Base-by-base conservation (phyloP, 2,797 vertebrate species). In the Falco berigora region DNA sequence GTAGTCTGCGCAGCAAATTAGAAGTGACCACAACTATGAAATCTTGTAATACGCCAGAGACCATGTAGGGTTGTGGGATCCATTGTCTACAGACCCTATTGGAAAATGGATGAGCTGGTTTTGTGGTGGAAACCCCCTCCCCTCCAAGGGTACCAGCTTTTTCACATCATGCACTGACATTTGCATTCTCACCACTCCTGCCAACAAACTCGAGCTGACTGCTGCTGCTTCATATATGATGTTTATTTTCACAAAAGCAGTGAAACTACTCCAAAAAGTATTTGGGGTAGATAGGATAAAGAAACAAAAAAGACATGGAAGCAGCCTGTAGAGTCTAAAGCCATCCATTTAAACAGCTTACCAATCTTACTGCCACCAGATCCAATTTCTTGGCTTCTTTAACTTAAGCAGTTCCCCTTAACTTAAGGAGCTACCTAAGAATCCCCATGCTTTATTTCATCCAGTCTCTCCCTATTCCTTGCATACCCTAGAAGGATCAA, bases 41-140 rank as follows among this genome's bases (percentile, higher is more conserved):
- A 74, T 42, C 79, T 62, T 69, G 53, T 59, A 84, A 89, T 66
- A 83, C 6, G 30, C 72, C 78, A 82, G 75, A 86, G 81, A 91
- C 58, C 72, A 36, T 1, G 11, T 15, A n/a, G 74, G 32, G 36
- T 36, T 94, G 78, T 59, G 50, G 92, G 68, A 91, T 53, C 81
- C 62, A 93, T 86, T 96, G 91, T 94, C 94, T 94, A 46, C 52
- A 91, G 86, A 75, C 44, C 53, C 81, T 68, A 42, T 2, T 3
- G 42, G 81, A 95, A 96, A 97, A 96, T 23, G 38, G 30, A 69
- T 62, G 64, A 88, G 42, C 32, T 77, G n/a, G 72, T 87, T 85
- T 94, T 87, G 90, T 77, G 88, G 77, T 68, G 20, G 58, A 92
- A 92, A 88, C 18, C 46, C 87, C 49, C 46, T 92, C 69, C 78